phyloP scores from a whole-genome alignment of 2,888 invertebrate species.

The Eupelmus urozonus region DNA sequence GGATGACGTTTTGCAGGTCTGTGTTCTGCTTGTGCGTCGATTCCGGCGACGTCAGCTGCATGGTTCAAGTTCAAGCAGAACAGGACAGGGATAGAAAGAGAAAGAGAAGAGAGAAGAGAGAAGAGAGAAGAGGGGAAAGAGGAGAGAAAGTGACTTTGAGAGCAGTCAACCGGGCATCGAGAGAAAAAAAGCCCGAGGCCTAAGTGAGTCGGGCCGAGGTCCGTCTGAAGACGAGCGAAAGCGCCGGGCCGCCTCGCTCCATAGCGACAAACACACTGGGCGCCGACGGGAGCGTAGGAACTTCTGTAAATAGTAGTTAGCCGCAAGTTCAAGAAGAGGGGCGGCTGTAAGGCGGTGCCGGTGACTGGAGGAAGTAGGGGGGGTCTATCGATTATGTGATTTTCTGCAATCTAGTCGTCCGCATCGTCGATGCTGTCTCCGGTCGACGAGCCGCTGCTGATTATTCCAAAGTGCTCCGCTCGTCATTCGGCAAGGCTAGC shows the following conservation, averaged over 20 bases:
- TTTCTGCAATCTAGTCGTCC: conserved; percentile 34
- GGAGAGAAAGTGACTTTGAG: not conserved
- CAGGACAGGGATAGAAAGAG: not conserved
- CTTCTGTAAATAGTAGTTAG: conserved; percentile 46
- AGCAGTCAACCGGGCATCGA: not conserved
- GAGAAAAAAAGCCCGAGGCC: not conserved
- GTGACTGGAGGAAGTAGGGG: not conserved
- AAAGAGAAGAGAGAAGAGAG: not conserved
- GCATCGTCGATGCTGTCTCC: not conserved
- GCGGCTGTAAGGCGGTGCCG: not conserved
- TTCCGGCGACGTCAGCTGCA: conserved; percentile 16
- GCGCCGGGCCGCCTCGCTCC: not conserved
- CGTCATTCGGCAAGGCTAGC: conserved; percentile 7
- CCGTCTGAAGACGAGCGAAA: not conserved
- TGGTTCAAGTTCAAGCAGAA: no score
- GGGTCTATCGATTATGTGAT: conserved; percentile 44
- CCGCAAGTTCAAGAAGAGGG: not conserved
- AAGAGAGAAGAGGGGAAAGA: not conserved
- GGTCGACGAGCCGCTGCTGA: conserved; percentile 7
- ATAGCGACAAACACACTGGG: not conserved
- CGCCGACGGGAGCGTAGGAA: not conserved
- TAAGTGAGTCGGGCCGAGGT: not conserved
- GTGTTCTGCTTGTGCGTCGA: conserved; percentile 55
- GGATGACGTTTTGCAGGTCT: conserved; percentile 70
- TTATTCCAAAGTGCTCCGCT: no score